Percentiles rank a stretch among this genome's conserved stretches.
Evolutionary conservation across 2,113 vertebrate genomes (phyloP).

Genomic region (Dasyornis broadbenti): DNA sequence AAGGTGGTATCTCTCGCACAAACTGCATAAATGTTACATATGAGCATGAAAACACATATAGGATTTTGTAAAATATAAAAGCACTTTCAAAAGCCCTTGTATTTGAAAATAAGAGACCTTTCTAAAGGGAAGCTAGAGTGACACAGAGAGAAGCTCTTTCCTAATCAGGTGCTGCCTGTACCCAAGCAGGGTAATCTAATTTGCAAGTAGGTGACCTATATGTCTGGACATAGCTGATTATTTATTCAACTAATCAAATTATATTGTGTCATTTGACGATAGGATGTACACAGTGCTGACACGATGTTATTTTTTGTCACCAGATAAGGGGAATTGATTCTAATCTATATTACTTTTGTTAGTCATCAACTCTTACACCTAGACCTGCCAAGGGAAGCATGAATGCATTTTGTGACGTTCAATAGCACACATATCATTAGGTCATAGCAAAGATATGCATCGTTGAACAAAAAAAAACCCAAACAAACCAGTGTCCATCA

Average conservation of each 20-base stretch:
- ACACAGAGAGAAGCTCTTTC: background rate
- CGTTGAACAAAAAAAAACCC: background rate
- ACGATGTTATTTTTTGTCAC: slow-evolving; percentile 37
- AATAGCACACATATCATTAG: background rate
- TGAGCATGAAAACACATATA: accelerated
- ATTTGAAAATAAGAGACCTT: background rate
- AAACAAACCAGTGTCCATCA: background rate
- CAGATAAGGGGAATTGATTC: slow-evolving; percentile 47
- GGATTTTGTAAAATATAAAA: background rate
- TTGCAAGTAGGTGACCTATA: slow-evolving; percentile 57
- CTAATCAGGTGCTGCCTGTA: slow-evolving; percentile 18
- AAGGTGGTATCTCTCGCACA: background rate
- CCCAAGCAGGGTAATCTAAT: slow-evolving; percentile 33
- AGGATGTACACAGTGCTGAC: slow-evolving; percentile 25
- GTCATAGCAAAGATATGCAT: background rate
- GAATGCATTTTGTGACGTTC: slow-evolving; percentile 8
- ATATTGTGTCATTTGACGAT: background rate
- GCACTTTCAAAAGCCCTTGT: background rate
- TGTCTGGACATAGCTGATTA: slow-evolving; percentile 39
- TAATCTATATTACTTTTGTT: slow-evolving; percentile 42
- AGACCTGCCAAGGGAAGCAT: background rate
- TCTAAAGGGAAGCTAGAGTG: background rate
- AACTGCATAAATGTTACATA: background rate
- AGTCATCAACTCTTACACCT: slow-evolving; percentile 29
- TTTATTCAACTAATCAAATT: slow-evolving; percentile 64